Evolutionary conservation across 1,140 invertebrate genomes (phyloP).

Genomic region (Holcopasites calliopsidis): DNA sequence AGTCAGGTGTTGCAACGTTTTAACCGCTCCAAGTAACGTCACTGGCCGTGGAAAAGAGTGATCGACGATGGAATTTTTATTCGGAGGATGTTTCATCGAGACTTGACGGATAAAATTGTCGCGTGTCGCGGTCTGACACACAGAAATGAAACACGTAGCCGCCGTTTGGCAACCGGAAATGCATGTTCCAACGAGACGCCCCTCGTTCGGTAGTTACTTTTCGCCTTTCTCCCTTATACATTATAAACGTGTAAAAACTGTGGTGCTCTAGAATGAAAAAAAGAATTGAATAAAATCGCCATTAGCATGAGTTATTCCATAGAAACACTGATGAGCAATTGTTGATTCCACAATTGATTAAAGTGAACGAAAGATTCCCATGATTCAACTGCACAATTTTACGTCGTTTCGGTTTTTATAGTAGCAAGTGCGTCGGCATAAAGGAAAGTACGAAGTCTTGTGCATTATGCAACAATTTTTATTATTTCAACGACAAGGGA

Average conservation of each 20-base stretch:
- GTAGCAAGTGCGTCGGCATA: no score
- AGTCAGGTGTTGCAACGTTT: conserved; percentile 4
- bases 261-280: no score
- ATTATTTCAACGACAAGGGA: not conserved
- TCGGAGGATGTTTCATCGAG: conserved; percentile 25
- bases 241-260: no score
- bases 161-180: conserved; percentile 14
- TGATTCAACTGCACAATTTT: no score
- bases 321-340: no score
- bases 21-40: not conserved
- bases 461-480: not conserved
- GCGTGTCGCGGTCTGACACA: conserved; percentile 17
- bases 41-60: not conserved
- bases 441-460: no score
- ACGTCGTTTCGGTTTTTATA: no score
- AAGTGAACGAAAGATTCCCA: no score
- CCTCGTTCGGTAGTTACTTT: not conserved
- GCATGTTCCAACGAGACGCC: not conserved
- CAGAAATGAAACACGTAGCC: conserved; percentile 24
- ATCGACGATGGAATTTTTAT: conserved; percentile 14
- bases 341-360: no score
- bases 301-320: no score
- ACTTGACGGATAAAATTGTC: conserved; percentile 32
- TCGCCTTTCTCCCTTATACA: not conserved
- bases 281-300: no score